phyloP scores from a whole-genome alignment of 2,888 invertebrate species.

The Phorcus lineatus region DNA sequence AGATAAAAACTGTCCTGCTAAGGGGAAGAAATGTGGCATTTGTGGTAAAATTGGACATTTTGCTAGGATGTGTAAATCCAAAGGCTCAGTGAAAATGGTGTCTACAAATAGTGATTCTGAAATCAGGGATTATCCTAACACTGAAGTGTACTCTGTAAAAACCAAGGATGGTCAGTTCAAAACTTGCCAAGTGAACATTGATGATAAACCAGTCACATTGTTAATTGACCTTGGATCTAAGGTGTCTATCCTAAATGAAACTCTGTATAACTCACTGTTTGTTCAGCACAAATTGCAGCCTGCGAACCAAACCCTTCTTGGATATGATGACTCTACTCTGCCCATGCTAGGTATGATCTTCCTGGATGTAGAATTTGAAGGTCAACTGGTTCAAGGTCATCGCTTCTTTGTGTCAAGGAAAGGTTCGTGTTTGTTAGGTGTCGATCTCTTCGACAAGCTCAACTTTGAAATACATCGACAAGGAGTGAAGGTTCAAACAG shows the following conservation, averaged over 20 bases:
- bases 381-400: not conserved
- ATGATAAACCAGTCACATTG: too few relatives aligned
- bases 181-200: too few relatives aligned
- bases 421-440: slow-evolving; percentile 6
- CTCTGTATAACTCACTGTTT: not conserved
- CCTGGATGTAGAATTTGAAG: not conserved
- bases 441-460: not conserved
- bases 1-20: too few relatives aligned
- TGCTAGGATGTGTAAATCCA: too few relatives aligned
- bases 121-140: too few relatives aligned
- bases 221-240: not conserved
- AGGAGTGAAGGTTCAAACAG: not conserved
- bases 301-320: not conserved
- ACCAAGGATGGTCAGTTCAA: too few relatives aligned
- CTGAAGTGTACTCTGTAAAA: too few relatives aligned
- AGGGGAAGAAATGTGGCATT: too few relatives aligned
- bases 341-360: too few relatives aligned
- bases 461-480: not conserved
- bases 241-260: not conserved
- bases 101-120: too few relatives aligned
- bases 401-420: not conserved
- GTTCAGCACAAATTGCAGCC: not conserved
- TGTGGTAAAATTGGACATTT: too few relatives aligned
- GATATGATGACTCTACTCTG: not conserved
- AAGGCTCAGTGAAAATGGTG: too few relatives aligned